These are phyloP conservation scores for Melolontha melolontha DNA, from an alignment of 2,888 invertebrate genomes.

Conservation along the genomic window DNA sequence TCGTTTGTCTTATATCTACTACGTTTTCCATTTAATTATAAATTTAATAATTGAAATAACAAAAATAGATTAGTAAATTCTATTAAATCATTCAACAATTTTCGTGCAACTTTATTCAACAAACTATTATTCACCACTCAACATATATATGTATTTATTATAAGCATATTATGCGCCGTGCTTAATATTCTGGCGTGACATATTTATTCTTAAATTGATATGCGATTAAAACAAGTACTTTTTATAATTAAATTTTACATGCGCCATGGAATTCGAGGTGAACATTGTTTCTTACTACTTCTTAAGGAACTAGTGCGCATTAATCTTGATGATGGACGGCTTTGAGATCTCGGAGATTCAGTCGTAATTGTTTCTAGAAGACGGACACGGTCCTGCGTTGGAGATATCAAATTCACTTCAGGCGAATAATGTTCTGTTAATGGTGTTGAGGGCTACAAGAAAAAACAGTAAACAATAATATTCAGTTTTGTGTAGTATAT, in stretches of 20 bases:
- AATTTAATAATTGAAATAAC: too few relatives aligned
- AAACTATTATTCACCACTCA: too few relatives aligned
- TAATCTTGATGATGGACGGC: conserved; percentile 54
- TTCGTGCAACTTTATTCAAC: too few relatives aligned
- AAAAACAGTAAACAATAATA: conserved; percentile 9
- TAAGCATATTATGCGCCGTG: too few relatives aligned
- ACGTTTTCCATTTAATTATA: too few relatives aligned
- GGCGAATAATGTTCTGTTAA: conserved; percentile 40
- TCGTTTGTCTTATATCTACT: too few relatives aligned
- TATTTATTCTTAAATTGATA: too few relatives aligned
- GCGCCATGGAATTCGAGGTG: conserved; percentile 58
- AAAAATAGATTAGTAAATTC: too few relatives aligned
- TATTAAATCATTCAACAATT: too few relatives aligned
- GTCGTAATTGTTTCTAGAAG: conserved; percentile 49
- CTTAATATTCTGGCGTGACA: too few relatives aligned
- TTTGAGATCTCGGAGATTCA: conserved; percentile 36
- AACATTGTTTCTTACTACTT: conserved; percentile 47
- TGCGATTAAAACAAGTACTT: not conserved
- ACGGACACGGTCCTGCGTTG: conserved; percentile 48
- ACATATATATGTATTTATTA: too few relatives aligned
- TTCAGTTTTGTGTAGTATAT: not conserved
- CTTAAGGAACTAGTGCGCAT: conserved; percentile 54
- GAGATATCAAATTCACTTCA: conserved; percentile 47
- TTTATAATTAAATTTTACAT: conserved; percentile 48
- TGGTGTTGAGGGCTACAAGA: conserved; percentile 41